Evolutionary conservation across 2,888 invertebrate genomes (phyloP).

Genomic region (Heliconius sara): DNA sequence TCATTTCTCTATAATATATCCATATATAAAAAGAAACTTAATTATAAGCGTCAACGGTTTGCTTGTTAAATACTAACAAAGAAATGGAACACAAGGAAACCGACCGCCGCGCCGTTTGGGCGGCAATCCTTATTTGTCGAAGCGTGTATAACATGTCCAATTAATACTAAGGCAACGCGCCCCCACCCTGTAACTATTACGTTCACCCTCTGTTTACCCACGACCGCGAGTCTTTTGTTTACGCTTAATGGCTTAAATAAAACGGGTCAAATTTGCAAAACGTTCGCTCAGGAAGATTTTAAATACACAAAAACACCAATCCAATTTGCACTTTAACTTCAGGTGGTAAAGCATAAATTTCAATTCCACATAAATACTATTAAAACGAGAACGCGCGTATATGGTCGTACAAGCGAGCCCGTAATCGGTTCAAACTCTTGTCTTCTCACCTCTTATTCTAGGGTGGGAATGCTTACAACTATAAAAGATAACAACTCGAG

Average conservation of each 20-base stretch:
- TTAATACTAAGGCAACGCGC: slow-evolving; percentile 75
- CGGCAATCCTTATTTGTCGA: slow-evolving; percentile 73
- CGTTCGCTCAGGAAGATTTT: slow-evolving; percentile 72
- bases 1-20: not conserved
- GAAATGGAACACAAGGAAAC: slow-evolving; percentile 40
- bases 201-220: slow-evolving; percentile 72
- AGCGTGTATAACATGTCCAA: slow-evolving; percentile 79
- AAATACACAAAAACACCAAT: slow-evolving; percentile 59
- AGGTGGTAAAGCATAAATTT: slow-evolving; percentile 67
- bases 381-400: slow-evolving; percentile 61
- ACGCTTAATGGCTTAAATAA: slow-evolving; percentile 82
- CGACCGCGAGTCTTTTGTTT: slow-evolving; percentile 79
- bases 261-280: slow-evolving; percentile 81
- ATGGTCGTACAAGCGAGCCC: slow-evolving; percentile 66
- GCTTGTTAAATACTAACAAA: slow-evolving; percentile 37
- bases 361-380: slow-evolving; percentile 57
- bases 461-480: slow-evolving; percentile 71
- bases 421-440: slow-evolving; percentile 68
- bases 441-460: slow-evolving; percentile 68
- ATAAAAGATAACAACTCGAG: slow-evolving; percentile 73
- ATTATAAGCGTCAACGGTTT: slow-evolving; percentile 34
- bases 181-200: slow-evolving; percentile 77
- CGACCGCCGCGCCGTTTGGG: slow-evolving; percentile 34
- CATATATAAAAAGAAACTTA: not conserved
- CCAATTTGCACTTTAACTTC: slow-evolving; percentile 63